Evolutionary conservation across 2,888 invertebrate species (phyloP).

Genomic region (Tanypteryx hageni): DNA sequence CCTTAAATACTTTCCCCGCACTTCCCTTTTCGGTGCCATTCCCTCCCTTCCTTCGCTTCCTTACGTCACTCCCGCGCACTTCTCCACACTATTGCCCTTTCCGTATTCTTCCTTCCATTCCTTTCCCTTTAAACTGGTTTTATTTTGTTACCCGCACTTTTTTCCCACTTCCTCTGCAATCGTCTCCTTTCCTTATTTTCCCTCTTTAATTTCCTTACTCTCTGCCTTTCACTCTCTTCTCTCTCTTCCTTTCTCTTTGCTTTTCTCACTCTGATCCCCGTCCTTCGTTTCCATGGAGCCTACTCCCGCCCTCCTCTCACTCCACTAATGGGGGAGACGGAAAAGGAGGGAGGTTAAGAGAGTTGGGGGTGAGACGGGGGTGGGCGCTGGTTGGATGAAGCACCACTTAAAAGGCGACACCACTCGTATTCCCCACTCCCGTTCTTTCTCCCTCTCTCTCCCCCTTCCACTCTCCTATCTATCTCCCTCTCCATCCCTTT

Average conservation of each 20-base stretch:
- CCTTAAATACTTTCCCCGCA: neutral
- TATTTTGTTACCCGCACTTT: neutral
- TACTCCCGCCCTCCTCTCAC: too few relatives aligned
- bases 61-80: neutral
- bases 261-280: neutral
- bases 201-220: neutral
- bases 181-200: neutral
- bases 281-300: too few relatives aligned
- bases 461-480: neutral
- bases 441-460: neutral
- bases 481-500: neutral
- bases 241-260: neutral
- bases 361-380: neutral
- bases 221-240: neutral
- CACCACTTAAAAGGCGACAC: conserved; percentile 32
- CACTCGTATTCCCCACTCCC: conserved; percentile 10
- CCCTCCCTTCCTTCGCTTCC: neutral
- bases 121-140: neutral
- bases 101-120: neutral
- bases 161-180: neutral
- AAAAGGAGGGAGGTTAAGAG: neutral
- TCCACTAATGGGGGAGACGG: neutral
- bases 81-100: neutral
- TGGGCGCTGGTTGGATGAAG: conserved; percentile 7
- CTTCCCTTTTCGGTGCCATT: neutral